Evolutionary conservation across 2,888 invertebrate genomes (phyloP), one percentile per base, ranked within the genome.

Genomic region (Baronia brevicornis): DNA sequence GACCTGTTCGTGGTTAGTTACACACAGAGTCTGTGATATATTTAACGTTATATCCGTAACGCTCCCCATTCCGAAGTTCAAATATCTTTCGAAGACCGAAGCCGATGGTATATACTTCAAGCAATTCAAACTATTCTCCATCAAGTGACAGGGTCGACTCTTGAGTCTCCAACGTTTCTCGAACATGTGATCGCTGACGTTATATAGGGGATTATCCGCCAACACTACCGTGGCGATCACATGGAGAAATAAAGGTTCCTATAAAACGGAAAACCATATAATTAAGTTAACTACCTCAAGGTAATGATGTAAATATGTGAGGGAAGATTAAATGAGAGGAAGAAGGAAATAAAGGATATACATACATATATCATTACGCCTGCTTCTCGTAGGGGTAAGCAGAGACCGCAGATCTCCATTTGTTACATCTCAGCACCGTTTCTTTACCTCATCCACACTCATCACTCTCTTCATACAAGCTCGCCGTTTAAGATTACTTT

Each of bases 51-150:
- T 39, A 36, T 84, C 70, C 0, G 28, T 38, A 5, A 66, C 58
- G 45, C 71, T 73, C 19, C 84, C 84, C 11, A 53, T 67, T 1
- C 73, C 77, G 40, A 84, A 84, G 41, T 84, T 80, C 20, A 84
- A 50, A 36, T 70, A 77, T 38, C 71, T 63, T 19, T 74, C 75
- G 41, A 61, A 82, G 0, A 75, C 78, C 0, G 84, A 77, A 0
- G 80, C 82, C 3, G 72, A 45, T 0, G 84, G 84, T 43, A 84
- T 62, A 32, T 69, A 60, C 6, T 43, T 50, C 28, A 84, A 48
- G 19, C 69, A 56, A 19, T 66, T 75, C 0, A 84, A 51, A 37
- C 78, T 78, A 38, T 84, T 82, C 46, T 82, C 77, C 80, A 84
- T 79, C 1, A 80, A 49, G 39, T 75, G 74, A 3, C 58, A 42